Base-by-base conservation (phyloP, 30 jellyfish, hydroid and myxozoan species). In the Aurelia sp. region DNA sequence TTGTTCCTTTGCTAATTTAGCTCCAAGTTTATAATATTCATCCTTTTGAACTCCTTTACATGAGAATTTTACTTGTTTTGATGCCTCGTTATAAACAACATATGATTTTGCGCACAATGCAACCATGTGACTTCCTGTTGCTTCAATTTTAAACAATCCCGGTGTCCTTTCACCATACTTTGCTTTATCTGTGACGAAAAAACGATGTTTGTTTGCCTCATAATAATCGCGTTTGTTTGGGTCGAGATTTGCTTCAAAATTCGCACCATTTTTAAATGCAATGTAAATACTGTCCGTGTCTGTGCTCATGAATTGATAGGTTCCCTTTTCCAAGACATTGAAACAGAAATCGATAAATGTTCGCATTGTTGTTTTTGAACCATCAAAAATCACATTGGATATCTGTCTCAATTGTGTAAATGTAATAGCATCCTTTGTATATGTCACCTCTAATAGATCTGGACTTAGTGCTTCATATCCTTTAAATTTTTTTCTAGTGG, bases 231-330 rank as follows among this genome's bases (percentile, higher is more conserved):
- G 1, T 11, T 66, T 9, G 9, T 66, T 31, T 8, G 41, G 50
- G 5, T 20, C 53, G 53, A 66, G 47, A 30, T 66, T 35, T 13
- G 22, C 77, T 19, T 66, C 77, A 8, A 66, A 66, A 8, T 24
- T 8, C 3, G 48, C 19, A 0, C 71, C 71, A 20, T 66, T 30
- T 5, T 19, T n/a, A 8, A 66, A 30, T 0, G 53, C 48, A 16
- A 66, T 20, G 77, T 66, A 66, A 0, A 66, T 21, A 66, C 77
- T 66, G 50, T 66, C 77, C 5, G 77, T 66, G 16, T 66, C 77
- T 8, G 53, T 66, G n/a, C 53, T 35, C 53, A 24, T 21, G 3
- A 66, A 66, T 10, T 66, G 24, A 8, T 21, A 66, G 19, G n/a
- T 8, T 6, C 77, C 77, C 21, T 20, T 20, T 8, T 17, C 50